A percentile compares a stretch with the other conserved stretches of the same genome.
Conservation (phyloP, 2,113 vertebrate genomes). For the Sinosuthora webbiana region DNA sequence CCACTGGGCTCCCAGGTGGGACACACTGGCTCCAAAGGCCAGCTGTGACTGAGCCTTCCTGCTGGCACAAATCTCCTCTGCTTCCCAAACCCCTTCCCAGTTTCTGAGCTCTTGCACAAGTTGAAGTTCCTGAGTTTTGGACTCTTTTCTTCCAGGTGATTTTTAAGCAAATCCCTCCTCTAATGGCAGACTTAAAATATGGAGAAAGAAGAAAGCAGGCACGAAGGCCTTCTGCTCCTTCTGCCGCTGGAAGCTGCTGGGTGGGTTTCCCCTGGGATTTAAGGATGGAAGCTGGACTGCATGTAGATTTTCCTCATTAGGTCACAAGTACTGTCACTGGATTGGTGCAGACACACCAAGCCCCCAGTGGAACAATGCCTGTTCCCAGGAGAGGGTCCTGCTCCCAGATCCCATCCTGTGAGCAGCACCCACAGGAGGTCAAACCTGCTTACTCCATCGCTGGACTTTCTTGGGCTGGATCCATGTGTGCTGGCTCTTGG, state of each 20-base stretch:
- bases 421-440: not conserved
- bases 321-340: rapidly evolving
- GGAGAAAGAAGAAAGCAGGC: not conserved
- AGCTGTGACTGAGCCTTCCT: rapidly evolving
- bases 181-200: not conserved
- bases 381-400: not conserved
- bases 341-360: not conserved
- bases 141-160: not conserved
- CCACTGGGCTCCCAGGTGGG: not conserved
- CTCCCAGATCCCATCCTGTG: not conserved
- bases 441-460: not conserved
- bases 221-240: rapidly evolving
- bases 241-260: not conserved
- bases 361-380: not conserved
- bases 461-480: not conserved
- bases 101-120: not conserved
- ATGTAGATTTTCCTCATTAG: rapidly evolving
- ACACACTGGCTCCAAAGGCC: not conserved
- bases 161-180: not conserved
- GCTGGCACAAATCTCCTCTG: not conserved
- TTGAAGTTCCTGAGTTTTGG: not conserved
- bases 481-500: rapidly evolving
- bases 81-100: not conserved
- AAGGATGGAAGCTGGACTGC: not conserved
- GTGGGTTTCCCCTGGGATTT: not conserved